Evolutionary conservation across 2,113 vertebrate species (phyloP).

Genomic region (Corythoichthys intestinalis): DNA sequence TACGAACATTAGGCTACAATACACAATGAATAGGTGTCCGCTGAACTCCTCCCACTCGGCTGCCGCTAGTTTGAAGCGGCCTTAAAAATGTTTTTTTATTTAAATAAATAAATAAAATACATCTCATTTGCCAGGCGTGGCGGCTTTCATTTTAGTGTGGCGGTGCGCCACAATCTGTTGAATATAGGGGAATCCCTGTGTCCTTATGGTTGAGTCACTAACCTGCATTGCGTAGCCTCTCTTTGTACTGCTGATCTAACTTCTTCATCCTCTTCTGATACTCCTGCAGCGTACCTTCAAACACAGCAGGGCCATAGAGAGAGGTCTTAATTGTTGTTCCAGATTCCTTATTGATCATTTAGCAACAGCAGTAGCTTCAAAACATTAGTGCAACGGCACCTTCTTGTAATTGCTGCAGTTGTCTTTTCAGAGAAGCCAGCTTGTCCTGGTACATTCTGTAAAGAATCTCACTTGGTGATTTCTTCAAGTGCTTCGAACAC

Average conservation of each 20-base stretch:
- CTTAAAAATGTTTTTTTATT: too few relatives aligned
- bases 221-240: slow-evolving; percentile 94
- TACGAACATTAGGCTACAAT: too few relatives aligned
- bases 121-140: too few relatives aligned
- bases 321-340: not conserved
- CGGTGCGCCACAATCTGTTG: too few relatives aligned
- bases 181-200: too few relatives aligned
- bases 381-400: slow-evolving; percentile 62
- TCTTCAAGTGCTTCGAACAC: not conserved
- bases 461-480: slow-evolving; percentile 20
- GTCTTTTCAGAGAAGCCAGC: slow-evolving; percentile 91
- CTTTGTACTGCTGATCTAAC: slow-evolving; percentile 96
- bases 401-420: slow-evolving; percentile 93
- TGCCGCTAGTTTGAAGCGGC: too few relatives aligned
- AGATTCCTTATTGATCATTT: not conserved
- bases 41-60: too few relatives aligned
- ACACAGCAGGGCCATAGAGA: not conserved
- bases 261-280: slow-evolving; percentile 99
- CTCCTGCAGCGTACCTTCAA: slow-evolving; percentile 89
- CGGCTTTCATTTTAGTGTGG: too few relatives aligned
- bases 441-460: slow-evolving; percentile 98
- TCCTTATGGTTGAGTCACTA: slow-evolving; percentile 15
- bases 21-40: too few relatives aligned
- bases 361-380: not conserved
- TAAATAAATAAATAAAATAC: too few relatives aligned